Percentiles rank a stretch among this genome's conserved stretches.
These are phyloP conservation scores for Phenganax stokvisi DNA, from an alignment of 92 coral and sea anemone species.

Conservation along the genomic window DNA sequence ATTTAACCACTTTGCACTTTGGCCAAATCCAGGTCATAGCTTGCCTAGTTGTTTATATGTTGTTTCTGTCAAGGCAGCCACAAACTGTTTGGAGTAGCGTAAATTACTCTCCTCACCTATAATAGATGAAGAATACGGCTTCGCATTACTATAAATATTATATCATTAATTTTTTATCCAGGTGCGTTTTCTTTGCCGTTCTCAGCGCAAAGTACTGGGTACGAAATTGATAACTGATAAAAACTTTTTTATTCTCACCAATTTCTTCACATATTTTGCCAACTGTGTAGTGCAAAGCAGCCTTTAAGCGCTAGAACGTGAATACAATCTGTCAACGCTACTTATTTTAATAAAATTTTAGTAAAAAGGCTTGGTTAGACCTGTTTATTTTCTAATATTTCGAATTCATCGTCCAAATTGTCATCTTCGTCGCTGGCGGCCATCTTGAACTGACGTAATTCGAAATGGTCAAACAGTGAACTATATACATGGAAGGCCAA, in stretches of 20 bases:
- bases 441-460: neutral
- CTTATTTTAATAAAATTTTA: neutral
- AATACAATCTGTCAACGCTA: neutral
- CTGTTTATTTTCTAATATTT: conserved; percentile 75
- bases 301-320: conserved; percentile 71
- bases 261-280: conserved; percentile 84
- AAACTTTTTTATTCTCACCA: conserved; percentile 41
- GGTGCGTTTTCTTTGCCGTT: no score
- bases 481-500: no score
- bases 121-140: neutral
- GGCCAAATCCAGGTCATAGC: neutral
- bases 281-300: conserved; percentile 88
- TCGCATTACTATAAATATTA: neutral
- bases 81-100: conserved; percentile 72
- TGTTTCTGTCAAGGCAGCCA: conserved; percentile 90
- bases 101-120: conserved; percentile 71
- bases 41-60: conserved; percentile 78
- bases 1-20: neutral
- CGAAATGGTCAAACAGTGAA: no score
- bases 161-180: neutral
- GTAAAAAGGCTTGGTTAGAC: conserved; percentile 33
- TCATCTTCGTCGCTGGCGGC: conserved; percentile 10
- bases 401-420: conserved; percentile 58
- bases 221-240: neutral
- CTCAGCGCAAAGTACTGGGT: neutral